Conservation (phyloP, 2,797 vertebrate species). For the Tapera naevia region DNA sequence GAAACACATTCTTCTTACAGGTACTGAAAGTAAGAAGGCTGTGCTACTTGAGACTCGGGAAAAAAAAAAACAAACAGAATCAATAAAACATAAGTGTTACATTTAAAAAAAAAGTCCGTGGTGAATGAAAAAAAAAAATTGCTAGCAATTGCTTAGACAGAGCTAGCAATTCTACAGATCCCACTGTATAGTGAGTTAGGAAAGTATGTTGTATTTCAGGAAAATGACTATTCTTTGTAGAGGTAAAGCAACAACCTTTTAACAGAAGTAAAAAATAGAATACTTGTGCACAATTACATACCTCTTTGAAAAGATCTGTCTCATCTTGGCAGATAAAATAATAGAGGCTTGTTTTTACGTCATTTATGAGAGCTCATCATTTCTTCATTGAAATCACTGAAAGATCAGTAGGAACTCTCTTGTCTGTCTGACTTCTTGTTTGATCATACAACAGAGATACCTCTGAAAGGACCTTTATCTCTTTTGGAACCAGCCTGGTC, state of each 20-base stretch:
- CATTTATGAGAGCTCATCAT: neutral
- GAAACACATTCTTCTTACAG: neutral
- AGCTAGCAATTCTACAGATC: neutral
- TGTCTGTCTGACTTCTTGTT: neutral
- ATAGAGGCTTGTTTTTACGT: neutral
- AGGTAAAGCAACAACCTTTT: neutral
- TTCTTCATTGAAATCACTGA: neutral
- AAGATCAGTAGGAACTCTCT: neutral
- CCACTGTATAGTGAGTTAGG: neutral
- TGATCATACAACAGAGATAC: neutral
- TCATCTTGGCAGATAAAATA: neutral
- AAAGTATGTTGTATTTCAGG: neutral
- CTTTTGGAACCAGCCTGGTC: neutral
- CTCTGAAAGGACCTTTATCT: neutral
- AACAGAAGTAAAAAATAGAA: neutral
- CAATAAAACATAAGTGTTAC: neutral
- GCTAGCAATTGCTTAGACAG: no score
- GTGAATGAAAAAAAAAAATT: neutral
- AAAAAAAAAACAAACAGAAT: neutral
- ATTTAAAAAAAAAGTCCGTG: neutral
- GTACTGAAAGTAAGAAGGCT: neutral
- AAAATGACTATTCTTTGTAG: accelerated
- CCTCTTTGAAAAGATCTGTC: neutral
- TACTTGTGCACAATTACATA: neutral
- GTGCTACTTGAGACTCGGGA: neutral